Evolutionary conservation across 2,113 vertebrate species (phyloP).

Genomic region (Narcine bancroftii): DNA sequence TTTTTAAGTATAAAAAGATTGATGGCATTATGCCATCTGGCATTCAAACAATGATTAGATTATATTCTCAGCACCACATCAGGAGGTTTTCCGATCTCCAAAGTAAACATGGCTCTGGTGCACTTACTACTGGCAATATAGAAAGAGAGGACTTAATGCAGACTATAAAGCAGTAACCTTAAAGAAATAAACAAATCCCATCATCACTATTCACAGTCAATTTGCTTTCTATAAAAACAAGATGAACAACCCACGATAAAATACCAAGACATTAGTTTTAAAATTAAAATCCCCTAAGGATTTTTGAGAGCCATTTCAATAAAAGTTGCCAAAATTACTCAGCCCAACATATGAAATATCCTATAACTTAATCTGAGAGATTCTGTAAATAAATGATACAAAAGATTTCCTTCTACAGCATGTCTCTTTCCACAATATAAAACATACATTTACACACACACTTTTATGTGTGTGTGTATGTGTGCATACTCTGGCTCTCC

Average conservation of each 20-base stretch:
- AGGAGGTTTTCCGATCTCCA: conserved; percentile 1
- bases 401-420: background rate
- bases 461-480: too few relatives aligned
- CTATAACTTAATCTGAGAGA: background rate
- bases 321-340: background rate
- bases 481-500: too few relatives aligned
- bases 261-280: background rate
- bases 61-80: conserved; percentile 17
- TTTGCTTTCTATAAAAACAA: background rate
- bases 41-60: conserved; percentile 26
- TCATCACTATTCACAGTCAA: background rate
- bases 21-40: conserved; percentile 15
- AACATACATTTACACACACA: too few relatives aligned
- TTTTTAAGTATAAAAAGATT: conserved; percentile 9
- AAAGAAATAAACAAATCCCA: conserved; percentile 15
- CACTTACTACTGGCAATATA: background rate
- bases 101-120: background rate
- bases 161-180: background rate
- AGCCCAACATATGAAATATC: background rate
- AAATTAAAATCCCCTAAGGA: background rate
- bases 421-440: background rate
- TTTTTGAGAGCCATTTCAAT: background rate
- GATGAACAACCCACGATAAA: background rate
- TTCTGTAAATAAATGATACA: background rate
- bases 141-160: conserved; percentile 2